These are phyloP conservation scores for Sebastiscus albofasciatus DNA, from an alignment of 2,797 vertebrate genomes.

Conservation along the genomic window DNA sequence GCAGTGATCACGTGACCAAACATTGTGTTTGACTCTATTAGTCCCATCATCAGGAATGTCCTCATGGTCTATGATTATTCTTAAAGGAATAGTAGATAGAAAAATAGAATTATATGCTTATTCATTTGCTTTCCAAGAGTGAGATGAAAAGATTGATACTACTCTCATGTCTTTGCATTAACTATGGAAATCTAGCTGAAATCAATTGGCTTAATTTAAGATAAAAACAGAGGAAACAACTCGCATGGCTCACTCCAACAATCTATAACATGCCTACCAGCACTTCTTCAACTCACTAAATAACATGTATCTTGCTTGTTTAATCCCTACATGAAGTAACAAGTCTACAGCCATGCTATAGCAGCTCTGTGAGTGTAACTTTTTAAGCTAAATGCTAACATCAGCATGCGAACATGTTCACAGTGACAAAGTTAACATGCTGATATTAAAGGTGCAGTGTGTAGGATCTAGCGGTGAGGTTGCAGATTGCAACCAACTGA, in stretches of 20 bases:
- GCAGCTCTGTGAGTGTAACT: no score
- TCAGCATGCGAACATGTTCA: no score
- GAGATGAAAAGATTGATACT: neutral
- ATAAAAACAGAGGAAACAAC: neutral
- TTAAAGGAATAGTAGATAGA: neutral
- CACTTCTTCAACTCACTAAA: neutral
- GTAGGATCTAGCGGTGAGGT: no score
- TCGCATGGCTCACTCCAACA: neutral
- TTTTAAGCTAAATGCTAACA: no score
- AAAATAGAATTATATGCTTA: neutral
- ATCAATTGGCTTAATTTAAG: fast-evolving
- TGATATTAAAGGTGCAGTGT: no score
- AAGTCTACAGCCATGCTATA: neutral
- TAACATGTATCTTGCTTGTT: neutral
- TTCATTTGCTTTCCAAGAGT: neutral
- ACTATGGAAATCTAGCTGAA: neutral
- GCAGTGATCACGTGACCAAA: neutral
- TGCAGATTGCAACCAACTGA: no score
- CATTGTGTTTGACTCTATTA: neutral
- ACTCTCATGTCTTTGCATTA: neutral
- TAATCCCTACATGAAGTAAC: neutral
- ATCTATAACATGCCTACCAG: neutral
- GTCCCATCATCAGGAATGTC: neutral
- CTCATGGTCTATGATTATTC: neutral
- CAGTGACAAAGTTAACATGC: no score